Evolutionary conservation across 2,888 invertebrate species (phyloP), one percentile per base, ranked within the genome.

Genomic region (Synanthedon vespiformis): DNA sequence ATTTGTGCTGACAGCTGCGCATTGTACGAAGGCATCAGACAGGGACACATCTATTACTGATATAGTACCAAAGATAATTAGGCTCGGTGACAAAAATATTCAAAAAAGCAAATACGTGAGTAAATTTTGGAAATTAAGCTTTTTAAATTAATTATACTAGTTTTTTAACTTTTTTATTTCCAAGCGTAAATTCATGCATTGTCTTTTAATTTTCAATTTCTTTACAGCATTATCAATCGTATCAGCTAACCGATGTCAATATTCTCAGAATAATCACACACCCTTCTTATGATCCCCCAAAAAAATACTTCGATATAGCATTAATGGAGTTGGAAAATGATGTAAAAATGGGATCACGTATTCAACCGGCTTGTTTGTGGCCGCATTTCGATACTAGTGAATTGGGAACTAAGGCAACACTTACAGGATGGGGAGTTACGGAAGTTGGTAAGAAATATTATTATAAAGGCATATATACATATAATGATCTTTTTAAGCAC

Each of bases 1-100:
- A 51, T 92, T 89, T 65, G 87, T 93, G 2, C 65, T 93, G 40
- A 92, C 92, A 0, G 93, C 93, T 0, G 93, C 91, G 0, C 93
- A 93, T 68, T 93, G 93, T 61, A 67, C 74, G 4, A 66, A 56
- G 3, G 64, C 68, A 1, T 71, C 73, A 0, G 40, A 59, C 0
- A 57, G 61, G 13, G 69, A 71, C n/a, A 61, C 67, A 2, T 60
- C 61, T 11, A 60, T 78, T 47, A 55, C 64, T 2, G 70, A 72
- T 47, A 55, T 61, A 2, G 55, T 58, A 2, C 80, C 80, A 0
- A 71, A 77, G 55, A 71, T 79, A 14, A 66, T 79, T 3, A 62
- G 80, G 14, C 61, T 80, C 49, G 80, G 78, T 13, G 48, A 49
- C 11, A 53, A 50, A 48, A 55, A 56, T 57, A 68, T 72, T 53